Evolutionary conservation across 1,140 invertebrate genomes (phyloP).

Genomic region (Drosophila kohkoa): DNA sequence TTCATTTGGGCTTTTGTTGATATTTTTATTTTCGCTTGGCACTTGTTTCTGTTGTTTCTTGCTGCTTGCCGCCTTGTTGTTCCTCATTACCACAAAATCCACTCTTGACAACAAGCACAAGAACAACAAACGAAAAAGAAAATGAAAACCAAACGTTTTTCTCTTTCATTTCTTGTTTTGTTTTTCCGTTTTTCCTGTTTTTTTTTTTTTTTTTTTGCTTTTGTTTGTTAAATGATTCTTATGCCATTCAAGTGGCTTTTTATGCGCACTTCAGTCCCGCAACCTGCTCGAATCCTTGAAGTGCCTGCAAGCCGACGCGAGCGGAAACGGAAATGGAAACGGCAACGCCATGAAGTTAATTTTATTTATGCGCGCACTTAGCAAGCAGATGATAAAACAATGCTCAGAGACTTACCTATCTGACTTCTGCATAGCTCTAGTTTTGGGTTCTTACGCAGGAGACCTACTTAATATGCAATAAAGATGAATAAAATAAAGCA

Average conservation of each 20-base stretch:
- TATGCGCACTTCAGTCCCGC: slow-evolving; percentile 68
- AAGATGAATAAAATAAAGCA: slow-evolving; percentile 35
- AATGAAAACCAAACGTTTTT: slow-evolving; percentile 60
- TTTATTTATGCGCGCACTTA: slow-evolving; percentile 78
- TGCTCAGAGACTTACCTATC: slow-evolving; percentile 22
- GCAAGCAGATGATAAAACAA: slow-evolving; percentile 75
- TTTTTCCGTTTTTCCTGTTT: too few species aligned
- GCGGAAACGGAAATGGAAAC: slow-evolving; percentile 75
- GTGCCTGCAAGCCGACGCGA: slow-evolving; percentile 48
- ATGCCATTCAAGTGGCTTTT: slow-evolving; percentile 80
- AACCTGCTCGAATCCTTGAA: slow-evolving; percentile 39
- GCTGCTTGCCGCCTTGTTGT: slow-evolving; percentile 53
- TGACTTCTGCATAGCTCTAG: not conserved
- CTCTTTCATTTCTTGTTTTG: not conserved
- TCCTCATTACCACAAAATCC: slow-evolving; percentile 78
- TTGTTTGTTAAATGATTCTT: slow-evolving; percentile 74
- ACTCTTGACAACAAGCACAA: slow-evolving; percentile 37
- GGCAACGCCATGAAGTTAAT: slow-evolving; percentile 78
- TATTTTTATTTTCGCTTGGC: slow-evolving; percentile 53
- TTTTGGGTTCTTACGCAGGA: not conserved
- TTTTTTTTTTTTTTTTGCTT: slow-evolving; percentile 12
- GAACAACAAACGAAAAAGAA: slow-evolving; percentile 17
- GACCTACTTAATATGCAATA: slow-evolving; percentile 45
- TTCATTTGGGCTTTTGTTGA: slow-evolving; percentile 76
- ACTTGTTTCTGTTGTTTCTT: slow-evolving; percentile 49